Evolutionary conservation across 2,888 invertebrate species (phyloP).

Genomic region (Acronicta leporina): DNA sequence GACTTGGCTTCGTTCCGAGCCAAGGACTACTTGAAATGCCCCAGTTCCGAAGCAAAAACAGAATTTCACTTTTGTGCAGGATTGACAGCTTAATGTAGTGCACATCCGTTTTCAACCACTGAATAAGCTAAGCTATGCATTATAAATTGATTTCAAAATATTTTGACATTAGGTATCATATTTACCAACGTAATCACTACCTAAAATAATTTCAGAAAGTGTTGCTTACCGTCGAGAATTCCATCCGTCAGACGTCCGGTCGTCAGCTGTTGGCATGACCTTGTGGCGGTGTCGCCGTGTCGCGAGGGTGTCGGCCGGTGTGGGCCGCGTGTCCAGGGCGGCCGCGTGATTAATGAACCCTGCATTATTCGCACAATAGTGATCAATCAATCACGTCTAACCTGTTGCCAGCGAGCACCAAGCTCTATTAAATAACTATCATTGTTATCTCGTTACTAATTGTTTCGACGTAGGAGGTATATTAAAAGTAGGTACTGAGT

Average conservation of each 20-base stretch:
- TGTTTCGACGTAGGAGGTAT: slow-evolving; percentile 37
- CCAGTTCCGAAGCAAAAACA: slow-evolving; percentile 58
- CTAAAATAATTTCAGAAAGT: neutral
- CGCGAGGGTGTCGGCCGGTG: slow-evolving; percentile 31
- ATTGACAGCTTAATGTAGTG: slow-evolving; percentile 51
- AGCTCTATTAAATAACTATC: slow-evolving; percentile 51
- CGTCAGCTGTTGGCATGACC: slow-evolving; percentile 42
- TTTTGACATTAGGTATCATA: neutral
- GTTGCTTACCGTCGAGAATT: neutral
- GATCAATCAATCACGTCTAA: slow-evolving; percentile 67
- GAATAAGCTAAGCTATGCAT: neutral
- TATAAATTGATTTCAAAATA: neutral
- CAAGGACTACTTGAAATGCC: slow-evolving; percentile 65
- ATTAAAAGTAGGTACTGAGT: neutral
- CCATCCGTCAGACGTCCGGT: slow-evolving; percentile 9
- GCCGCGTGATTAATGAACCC: slow-evolving; percentile 66
- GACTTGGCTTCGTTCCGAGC: slow-evolving; percentile 45
- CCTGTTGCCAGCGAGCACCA: slow-evolving; percentile 61
- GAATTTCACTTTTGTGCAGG: slow-evolving; percentile 49
- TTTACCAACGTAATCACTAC: neutral
- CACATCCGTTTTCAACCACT: slow-evolving; percentile 16
- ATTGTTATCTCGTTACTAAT: slow-evolving; percentile 49
- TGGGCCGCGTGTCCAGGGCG: slow-evolving; percentile 41
- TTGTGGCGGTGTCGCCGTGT: slow-evolving; percentile 35
- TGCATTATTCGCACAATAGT: slow-evolving; percentile 64